These are phyloP conservation scores for Nemoura dubitans DNA, from an alignment of 2,888 invertebrate genomes.

Conservation along the genomic window DNA sequence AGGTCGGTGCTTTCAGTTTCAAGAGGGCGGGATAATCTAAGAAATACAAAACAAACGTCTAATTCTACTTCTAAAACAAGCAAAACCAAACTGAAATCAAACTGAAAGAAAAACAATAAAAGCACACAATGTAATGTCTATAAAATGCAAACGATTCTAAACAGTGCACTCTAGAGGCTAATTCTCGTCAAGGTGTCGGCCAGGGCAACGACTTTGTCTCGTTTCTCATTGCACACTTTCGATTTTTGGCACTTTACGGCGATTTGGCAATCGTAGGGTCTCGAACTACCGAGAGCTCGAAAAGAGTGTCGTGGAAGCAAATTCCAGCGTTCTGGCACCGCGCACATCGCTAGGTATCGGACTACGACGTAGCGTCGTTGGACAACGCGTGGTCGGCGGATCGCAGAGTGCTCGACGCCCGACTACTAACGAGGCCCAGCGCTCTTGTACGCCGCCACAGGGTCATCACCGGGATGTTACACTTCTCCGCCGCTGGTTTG, in stretches of 20 bases:
- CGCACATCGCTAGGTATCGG: background rate
- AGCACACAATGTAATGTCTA: background rate
- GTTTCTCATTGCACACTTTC: background rate
- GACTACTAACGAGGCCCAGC: constrained; percentile 55
- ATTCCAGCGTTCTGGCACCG: background rate
- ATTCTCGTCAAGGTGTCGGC: background rate
- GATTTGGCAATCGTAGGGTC: background rate
- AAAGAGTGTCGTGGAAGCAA: background rate
- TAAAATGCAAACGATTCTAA: constrained; percentile 18
- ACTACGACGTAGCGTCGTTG: background rate
- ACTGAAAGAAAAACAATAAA: constrained; percentile 43
- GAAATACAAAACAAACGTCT: constrained; percentile 55
- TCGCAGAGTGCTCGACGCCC: constrained; percentile 49
- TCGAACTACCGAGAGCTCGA: background rate
- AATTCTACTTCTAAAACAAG: constrained; percentile 50
- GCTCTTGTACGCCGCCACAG: constrained; percentile 58
- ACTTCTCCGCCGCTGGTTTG: constrained; percentile 57
- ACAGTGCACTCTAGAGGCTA: background rate
- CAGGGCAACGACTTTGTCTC: background rate
- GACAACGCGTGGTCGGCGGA: background rate
- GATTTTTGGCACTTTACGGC: background rate
- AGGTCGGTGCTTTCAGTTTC: constrained; percentile 74
- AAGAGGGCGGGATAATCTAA: constrained; percentile 53
- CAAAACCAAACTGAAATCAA: constrained; percentile 45
- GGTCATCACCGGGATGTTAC: constrained; percentile 58